A percentile compares a stretch with the other conserved stretches of the same genome.
These are phyloP conservation scores for Acestrorhynchus altus DNA, from an alignment of 2,797 vertebrate species.

Conservation along the genomic window DNA sequence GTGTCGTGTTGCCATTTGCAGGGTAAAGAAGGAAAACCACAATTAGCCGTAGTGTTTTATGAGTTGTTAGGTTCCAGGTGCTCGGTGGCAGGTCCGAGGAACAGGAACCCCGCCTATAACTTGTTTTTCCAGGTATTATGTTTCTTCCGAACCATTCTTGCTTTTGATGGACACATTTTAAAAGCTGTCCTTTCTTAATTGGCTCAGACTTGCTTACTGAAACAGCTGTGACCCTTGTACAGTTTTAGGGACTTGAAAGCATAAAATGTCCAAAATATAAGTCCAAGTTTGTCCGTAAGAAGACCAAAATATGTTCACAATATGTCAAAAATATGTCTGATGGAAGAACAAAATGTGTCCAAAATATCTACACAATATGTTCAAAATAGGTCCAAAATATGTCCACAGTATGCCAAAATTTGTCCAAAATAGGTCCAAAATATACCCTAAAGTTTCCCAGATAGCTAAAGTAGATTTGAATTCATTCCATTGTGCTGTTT, in stretches of 20 bases:
- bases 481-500: background rate
- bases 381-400: too few relatives aligned
- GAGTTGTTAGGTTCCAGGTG: constrained; percentile 72
- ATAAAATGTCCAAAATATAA: too few relatives aligned
- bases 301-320: too few relatives aligned
- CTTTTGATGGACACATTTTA: constrained; percentile 8
- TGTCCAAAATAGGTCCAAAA: too few relatives aligned
- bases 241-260: too few relatives aligned
- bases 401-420: too few relatives aligned
- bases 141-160: constrained; percentile 18
- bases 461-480: background rate
- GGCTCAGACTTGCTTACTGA: too few relatives aligned
- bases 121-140: constrained; percentile 34
- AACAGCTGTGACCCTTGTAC: too few relatives aligned
- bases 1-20: constrained; percentile 69
- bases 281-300: too few relatives aligned
- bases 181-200: constrained; percentile 3
- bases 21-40: constrained; percentile 76
- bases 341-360: too few relatives aligned
- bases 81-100: constrained; percentile 70
- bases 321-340: too few relatives aligned
- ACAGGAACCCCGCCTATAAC: constrained; percentile 51
- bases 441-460: background rate
- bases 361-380: too few relatives aligned
- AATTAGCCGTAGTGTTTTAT: constrained; percentile 79